phyloP scores from a whole-genome alignment of 2,888 invertebrate species.

The Resseliella maxima region DNA sequence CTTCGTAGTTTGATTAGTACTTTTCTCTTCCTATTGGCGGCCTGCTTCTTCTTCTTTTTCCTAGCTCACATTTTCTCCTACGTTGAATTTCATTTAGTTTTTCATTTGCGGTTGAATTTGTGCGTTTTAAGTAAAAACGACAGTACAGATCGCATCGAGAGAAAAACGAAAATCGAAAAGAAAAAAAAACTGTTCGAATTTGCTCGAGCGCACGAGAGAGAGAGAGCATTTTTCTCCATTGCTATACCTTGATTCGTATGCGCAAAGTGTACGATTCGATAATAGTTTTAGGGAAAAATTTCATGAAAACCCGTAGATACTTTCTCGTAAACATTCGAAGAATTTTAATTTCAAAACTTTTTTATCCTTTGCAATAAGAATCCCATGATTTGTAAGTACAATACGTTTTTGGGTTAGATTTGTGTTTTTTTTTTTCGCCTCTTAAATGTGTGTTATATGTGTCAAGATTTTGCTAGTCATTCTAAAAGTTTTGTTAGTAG shows the following conservation, averaged over 20 bases:
- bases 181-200: background rate
- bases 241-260: slow-evolving; percentile 41
- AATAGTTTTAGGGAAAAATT: slow-evolving; percentile 35
- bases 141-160: background rate
- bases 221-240: background rate
- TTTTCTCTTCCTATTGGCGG: background rate
- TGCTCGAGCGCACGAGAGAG: background rate
- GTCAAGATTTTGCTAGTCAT: background rate
- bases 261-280: slow-evolving; percentile 33
- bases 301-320: slow-evolving; percentile 6
- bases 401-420: background rate
- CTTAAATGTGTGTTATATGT: too few relatives aligned
- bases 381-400: slow-evolving; percentile 4
- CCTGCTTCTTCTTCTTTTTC: too few relatives aligned
- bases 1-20: background rate
- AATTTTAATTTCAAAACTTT: slow-evolving; percentile 35
- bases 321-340: slow-evolving; percentile 36
- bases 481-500: background rate
- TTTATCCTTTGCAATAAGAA: background rate
- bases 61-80: too few relatives aligned
- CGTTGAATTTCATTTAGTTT: slow-evolving; percentile 2
- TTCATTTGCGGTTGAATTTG: background rate
- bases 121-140: slow-evolving; percentile 36
- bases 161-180: background rate
- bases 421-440: background rate